Evolutionary conservation across 2,797 vertebrate genomes (phyloP).

Genomic region (Toxotes lorentzi): DNA sequence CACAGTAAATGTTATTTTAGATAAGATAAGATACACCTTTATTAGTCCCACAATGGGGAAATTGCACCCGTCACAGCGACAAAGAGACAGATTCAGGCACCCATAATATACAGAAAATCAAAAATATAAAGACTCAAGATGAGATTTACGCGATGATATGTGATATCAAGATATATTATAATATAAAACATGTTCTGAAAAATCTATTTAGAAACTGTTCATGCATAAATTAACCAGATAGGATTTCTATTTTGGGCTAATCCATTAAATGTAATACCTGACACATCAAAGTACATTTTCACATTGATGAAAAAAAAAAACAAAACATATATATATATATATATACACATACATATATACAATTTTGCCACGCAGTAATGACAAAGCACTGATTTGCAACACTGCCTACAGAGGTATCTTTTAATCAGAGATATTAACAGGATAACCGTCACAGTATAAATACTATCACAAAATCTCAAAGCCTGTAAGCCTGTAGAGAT

Average conservation of each 20-base stretch:
- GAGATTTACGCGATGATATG: no score
- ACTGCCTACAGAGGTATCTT: slow-evolving; percentile 10
- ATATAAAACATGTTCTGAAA: not conserved
- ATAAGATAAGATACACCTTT: no score
- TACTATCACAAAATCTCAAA: not conserved
- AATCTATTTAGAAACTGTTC: not conserved
- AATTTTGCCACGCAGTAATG: not conserved
- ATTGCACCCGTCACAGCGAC: no score
- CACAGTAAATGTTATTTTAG: not conserved
- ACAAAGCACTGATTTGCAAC: slow-evolving; percentile 6
- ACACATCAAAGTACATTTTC: not conserved
- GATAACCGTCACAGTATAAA: slow-evolving; percentile 35
- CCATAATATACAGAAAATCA: no score
- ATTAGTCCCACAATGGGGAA: no score
- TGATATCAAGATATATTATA: not conserved
- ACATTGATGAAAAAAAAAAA: not conserved
- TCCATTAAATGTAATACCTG: not conserved
- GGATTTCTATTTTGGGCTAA: not conserved
- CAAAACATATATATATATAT: not conserved
- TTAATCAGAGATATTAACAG: slow-evolving; percentile 17
- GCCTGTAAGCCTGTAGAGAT: not conserved
- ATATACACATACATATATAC: no score
- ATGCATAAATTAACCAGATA: not conserved
- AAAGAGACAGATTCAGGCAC: no score
- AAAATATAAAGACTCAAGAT: no score